phyloP scores from a whole-genome alignment of 2,113 vertebrate genomes.

The Tiliqua scincoides region DNA sequence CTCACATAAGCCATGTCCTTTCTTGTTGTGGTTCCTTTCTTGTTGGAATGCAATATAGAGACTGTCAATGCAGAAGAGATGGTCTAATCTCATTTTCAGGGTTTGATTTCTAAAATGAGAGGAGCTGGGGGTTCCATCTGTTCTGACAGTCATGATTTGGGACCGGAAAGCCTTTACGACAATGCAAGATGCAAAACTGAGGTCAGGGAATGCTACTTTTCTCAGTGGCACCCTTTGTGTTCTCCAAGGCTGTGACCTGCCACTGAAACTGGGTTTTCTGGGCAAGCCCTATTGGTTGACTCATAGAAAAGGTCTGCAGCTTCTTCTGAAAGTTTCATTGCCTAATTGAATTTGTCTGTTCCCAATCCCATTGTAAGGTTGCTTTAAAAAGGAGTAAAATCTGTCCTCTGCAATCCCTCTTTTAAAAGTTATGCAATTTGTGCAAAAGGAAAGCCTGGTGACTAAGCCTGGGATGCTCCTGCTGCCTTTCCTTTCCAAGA shows the following conservation, averaged over 20 bases:
- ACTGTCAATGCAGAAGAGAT: background rate
- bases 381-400: background rate
- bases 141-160: background rate
- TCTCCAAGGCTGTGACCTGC: background rate
- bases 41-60: background rate
- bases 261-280: background rate
- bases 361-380: background rate
- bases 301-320: background rate
- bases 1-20: background rate
- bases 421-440: background rate
- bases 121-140: background rate
- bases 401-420: background rate
- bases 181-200: background rate
- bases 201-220: background rate
- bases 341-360: background rate
- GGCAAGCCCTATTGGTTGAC: background rate
- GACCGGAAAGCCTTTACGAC: background rate
- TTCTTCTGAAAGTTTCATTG: background rate
- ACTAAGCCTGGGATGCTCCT: background rate
- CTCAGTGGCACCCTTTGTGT: background rate
- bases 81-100: background rate
- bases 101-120: background rate
- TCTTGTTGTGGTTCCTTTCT: background rate
- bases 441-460: background rate
- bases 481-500: background rate